Evolutionary conservation across 2,113 vertebrate genomes (phyloP).

Genomic region (Australoheros scitulus): DNA sequence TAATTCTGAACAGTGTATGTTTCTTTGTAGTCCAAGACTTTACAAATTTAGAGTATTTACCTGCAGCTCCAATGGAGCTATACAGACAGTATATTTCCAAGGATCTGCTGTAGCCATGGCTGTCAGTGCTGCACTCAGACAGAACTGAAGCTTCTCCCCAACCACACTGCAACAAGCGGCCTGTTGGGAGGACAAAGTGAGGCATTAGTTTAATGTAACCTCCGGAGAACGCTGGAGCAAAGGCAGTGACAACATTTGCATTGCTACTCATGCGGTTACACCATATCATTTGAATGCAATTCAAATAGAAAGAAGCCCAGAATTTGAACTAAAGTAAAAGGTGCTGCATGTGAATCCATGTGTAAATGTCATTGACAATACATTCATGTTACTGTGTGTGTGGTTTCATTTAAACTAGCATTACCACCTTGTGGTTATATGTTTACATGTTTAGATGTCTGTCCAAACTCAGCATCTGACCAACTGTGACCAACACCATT

Average conservation of each 20-base stretch:
- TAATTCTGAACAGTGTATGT: not conserved
- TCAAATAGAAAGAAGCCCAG: not conserved
- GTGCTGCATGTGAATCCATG: not conserved
- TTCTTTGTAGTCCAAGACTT: not conserved
- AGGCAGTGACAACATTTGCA: not conserved
- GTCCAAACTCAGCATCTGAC: not conserved
- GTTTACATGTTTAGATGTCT: not conserved
- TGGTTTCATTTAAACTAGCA: not conserved
- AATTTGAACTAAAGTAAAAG: not conserved
- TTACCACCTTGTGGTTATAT: not conserved
- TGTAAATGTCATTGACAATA: not conserved
- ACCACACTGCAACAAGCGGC: slow-evolving; percentile 83
- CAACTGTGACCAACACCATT: not conserved
- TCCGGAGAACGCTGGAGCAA: not conserved
- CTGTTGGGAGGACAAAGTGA: slow-evolving; percentile 73
- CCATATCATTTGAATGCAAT: not conserved
- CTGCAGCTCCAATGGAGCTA: slow-evolving; percentile 88
- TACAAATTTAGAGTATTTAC: slow-evolving; percentile 73
- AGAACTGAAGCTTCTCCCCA: slow-evolving; percentile 85
- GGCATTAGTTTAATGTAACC: not conserved
- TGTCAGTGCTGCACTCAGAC: slow-evolving; percentile 63
- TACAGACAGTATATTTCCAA: slow-evolving; percentile 77
- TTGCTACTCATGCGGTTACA: not conserved
- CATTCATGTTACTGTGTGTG: not conserved
- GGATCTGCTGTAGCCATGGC: not conserved